Base-by-base conservation (phyloP, 53 echinoderm and acorn worm genomes). In the Henricia sp. region DNA sequence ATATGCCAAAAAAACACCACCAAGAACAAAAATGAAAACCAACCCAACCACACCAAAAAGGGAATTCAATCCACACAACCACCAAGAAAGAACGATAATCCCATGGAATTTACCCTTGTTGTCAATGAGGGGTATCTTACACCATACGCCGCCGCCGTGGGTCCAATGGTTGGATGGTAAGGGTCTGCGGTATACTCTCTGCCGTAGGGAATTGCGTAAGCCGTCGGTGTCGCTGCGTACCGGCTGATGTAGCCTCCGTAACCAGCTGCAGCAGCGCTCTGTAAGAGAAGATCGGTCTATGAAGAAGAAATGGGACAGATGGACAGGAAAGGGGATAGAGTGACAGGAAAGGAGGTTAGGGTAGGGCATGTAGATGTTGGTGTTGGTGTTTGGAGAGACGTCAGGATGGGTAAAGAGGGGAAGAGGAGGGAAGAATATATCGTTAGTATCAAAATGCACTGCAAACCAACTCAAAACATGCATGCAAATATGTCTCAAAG, bases 241-340 rank as follows among this genome's bases (percentile, higher is more conserved):
- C 99, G 94, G 84, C 99, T 94, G 87, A 96, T 93, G 91, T 99
- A 99, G 77, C 94, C 92, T 17, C 92, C 92, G 58, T 99, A 99
- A 0, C 87, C 87, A 24, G 96, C 93, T 26, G 96, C 96, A 20
- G n/a, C n/a, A 9, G 96, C 96, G 37, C 88, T 96, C 99, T 99
- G 99, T 71, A 99, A 99, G 71, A 99, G 92, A 99, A 99, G 99
- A 90, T 99, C 99, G 86, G 94, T 92, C 86, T 90, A 53, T 90
- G 85, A 62, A 83, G 74, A 48, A 84, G 66, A 68, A 52, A 72
- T 34, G 63, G 83, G 72, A 63, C 68, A 88, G 41, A 11, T 48
- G 48, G 48, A 16, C 9, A 48, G 70, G 44, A 21, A 13, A 5
- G 50, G 42, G 34, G 37, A 17, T 53, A 23, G 54, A 37, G 48